Percentiles rank a stretch among this genome's conserved stretches.
Conservation (phyloP, 2,113 vertebrate genomes). For the Hippocampus guttulatus region DNA sequence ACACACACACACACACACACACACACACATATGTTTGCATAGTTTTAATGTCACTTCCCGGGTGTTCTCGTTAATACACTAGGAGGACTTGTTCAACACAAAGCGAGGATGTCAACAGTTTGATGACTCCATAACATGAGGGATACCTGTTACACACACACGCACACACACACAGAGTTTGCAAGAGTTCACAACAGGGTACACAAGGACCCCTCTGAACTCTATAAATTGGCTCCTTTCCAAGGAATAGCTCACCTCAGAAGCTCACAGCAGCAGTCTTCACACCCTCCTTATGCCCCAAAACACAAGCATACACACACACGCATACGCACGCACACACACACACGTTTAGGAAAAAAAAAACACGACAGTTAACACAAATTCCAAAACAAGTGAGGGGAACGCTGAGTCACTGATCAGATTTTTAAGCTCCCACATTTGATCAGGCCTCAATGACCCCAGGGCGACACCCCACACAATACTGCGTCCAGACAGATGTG, state of each 20-base stretch:
- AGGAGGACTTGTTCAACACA: background rate
- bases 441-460: conserved; percentile 21
- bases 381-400: conserved; percentile 17
- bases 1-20: background rate
- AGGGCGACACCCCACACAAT: background rate
- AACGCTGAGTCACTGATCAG: background rate
- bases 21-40: background rate
- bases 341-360: background rate
- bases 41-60: background rate
- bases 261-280: conserved; percentile 47
- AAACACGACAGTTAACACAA: conserved; percentile 1
- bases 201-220: conserved; percentile 69
- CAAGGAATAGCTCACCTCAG: conserved; percentile 57
- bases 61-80: background rate
- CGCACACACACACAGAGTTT: conserved; percentile 22
- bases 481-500: conserved; percentile 3
- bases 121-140: background rate
- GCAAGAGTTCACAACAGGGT: conserved; percentile 64
- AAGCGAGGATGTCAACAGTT: background rate
- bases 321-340: conserved; percentile 3
- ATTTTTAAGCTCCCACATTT: conserved; percentile 10
- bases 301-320: conserved; percentile 7
- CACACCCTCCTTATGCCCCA: conserved; percentile 26
- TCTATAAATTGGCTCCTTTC: conserved; percentile 51
- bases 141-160: background rate